Percentiles rank a stretch among this genome's conserved stretches.
These are phyloP conservation scores for Drosophila incognita DNA, from an alignment of 2,888 invertebrate species.

Conservation along the genomic window DNA sequence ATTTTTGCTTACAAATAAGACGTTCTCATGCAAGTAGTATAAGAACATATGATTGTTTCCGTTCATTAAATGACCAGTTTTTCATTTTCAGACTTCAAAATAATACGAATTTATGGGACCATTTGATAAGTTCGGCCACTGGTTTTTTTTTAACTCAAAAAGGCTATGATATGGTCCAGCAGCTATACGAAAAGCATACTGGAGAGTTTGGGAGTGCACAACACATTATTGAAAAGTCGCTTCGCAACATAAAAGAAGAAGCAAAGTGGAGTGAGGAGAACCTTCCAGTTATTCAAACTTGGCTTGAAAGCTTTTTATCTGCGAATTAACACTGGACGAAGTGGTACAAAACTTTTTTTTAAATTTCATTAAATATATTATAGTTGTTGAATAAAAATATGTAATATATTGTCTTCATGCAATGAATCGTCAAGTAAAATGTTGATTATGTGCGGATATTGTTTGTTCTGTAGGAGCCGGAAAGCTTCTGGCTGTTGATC, in stretches of 20 bases:
- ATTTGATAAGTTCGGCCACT: constrained; percentile 90
- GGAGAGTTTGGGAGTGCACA: constrained; percentile 91
- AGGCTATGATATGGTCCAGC: constrained; percentile 89
- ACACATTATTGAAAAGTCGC: constrained; percentile 90
- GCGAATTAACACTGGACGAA: neutral
- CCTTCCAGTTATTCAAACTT: constrained; percentile 90
- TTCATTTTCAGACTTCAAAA: constrained; percentile 87
- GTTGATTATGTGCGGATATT: neutral
- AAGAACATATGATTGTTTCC: neutral
- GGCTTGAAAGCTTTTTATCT: constrained; percentile 87
- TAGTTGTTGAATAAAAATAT: neutral
- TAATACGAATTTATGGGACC: constrained; percentile 91
- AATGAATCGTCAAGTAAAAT: neutral
- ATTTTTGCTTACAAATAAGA: neutral
- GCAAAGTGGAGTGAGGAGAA: constrained; percentile 91
- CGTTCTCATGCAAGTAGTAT: neutral
- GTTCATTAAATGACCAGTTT: neutral
- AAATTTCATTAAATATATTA: neutral
- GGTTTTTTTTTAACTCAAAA: constrained; percentile 91
- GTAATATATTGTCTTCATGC: neutral
- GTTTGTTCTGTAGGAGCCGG: neutral
- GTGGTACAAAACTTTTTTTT: neutral
- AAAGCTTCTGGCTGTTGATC: neutral
- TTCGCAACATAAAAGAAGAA: constrained; percentile 90
- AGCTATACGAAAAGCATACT: constrained; percentile 87